Percentiles rank a stretch among this genome's conserved stretches.
These are phyloP conservation scores for Microtus ochrogaster DNA, from an alignment of 2,113 vertebrate genomes.

Conservation along the genomic window DNA sequence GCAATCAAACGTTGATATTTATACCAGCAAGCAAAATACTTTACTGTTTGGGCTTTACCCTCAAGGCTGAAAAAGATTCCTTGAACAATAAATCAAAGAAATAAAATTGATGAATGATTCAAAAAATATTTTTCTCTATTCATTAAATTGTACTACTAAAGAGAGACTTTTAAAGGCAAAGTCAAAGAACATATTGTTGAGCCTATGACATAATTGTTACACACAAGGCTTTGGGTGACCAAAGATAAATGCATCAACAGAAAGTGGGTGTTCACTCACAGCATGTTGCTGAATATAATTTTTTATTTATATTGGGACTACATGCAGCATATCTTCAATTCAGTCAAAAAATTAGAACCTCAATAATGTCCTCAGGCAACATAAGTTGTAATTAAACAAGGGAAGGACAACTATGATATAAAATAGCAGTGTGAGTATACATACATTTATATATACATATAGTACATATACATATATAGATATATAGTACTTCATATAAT, in stretches of 20 bases:
- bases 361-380: neutral
- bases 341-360: neutral
- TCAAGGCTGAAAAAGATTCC: neutral
- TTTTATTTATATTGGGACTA: neutral
- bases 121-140: neutral
- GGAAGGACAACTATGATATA: neutral
- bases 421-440: neutral
- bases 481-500: neutral
- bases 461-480: neutral
- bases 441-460: neutral
- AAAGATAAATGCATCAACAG: too few species aligned
- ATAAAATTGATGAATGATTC: neutral
- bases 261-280: too few species aligned
- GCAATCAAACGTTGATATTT: neutral
- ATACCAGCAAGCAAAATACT: neutral
- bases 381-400: neutral
- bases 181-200: neutral
- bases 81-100: neutral
- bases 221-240: too few species aligned
- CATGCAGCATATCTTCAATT: neutral
- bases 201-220: too few species aligned
- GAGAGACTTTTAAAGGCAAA: neutral
- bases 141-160: neutral
- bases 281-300: neutral
- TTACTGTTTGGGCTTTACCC: too few species aligned